phyloP scores from a whole-genome alignment of 2,888 invertebrate species.

The Volucella inanis region DNA sequence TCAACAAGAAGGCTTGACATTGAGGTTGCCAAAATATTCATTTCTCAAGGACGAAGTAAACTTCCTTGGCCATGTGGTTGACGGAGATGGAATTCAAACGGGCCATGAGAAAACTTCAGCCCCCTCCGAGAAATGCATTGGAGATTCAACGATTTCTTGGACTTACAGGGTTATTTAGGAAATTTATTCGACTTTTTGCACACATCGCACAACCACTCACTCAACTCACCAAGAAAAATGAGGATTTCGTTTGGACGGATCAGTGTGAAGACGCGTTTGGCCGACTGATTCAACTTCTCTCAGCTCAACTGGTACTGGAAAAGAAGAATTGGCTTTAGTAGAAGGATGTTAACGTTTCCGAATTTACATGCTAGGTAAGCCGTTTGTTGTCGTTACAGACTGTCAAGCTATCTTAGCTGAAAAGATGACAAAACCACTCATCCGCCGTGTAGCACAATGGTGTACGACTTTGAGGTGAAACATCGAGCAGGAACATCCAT shows the following conservation, averaged over 20 bases:
- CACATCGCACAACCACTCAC: neutral
- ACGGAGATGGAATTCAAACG: neutral
- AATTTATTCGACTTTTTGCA: neutral
- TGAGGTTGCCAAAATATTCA: neutral
- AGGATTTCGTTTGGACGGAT: neutral
- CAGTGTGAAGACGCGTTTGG: neutral
- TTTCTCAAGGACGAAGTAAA: neutral
- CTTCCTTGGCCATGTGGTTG: neutral
- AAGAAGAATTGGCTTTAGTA: too few species aligned
- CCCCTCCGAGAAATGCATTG: neutral
- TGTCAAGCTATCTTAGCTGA: neutral
- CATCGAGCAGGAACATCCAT: slow-evolving; percentile 41
- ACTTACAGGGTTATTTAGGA: neutral
- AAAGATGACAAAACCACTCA: slow-evolving; percentile 25
- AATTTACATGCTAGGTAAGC: too few species aligned
- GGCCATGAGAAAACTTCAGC: neutral
- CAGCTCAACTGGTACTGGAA: neutral
- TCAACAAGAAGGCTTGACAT: too few species aligned
- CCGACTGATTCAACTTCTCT: neutral
- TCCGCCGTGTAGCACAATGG: slow-evolving; percentile 31
- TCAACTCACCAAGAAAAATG: neutral
- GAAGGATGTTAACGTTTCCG: too few species aligned
- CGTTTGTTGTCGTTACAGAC: too few species aligned
- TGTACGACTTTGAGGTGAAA: slow-evolving; percentile 29
- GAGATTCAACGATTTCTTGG: too few species aligned